These are phyloP conservation scores for Drosophila funebris DNA, from an alignment of 1,140 invertebrate genomes.

Conservation along the genomic window DNA sequence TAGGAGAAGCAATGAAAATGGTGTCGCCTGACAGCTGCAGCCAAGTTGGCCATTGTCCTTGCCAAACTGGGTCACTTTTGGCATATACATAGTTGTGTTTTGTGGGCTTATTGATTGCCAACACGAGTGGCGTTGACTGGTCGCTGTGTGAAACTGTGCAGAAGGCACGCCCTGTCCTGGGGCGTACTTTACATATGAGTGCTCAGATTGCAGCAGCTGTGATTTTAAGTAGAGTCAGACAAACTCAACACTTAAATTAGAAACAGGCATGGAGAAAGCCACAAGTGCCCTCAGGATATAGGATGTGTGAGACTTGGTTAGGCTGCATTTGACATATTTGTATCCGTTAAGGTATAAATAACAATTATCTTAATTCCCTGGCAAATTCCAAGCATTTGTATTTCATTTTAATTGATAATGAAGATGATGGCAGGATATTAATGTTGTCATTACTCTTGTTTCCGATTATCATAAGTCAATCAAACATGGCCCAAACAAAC, in stretches of 20 bases:
- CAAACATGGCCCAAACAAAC: conserved; percentile 39
- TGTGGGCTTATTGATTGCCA: conserved; percentile 63
- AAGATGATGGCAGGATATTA: conserved; percentile 14
- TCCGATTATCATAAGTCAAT: conserved; percentile 61
- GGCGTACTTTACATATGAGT: conserved; percentile 18
- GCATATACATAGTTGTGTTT: conserved; percentile 40
- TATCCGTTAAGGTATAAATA: too few relatives aligned
- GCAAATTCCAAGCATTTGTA: background rate
- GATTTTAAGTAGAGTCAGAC: conserved; percentile 14
- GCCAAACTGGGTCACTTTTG: conserved; percentile 73
- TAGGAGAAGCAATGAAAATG: conserved; percentile 6
- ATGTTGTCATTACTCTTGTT: conserved; percentile 10
- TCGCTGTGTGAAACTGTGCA: conserved; percentile 22
- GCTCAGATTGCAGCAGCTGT: conserved; percentile 11
- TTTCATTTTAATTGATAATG: conserved; percentile 39
- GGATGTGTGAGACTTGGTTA: background rate
- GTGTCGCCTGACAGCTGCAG: conserved; percentile 59
- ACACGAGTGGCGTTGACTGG: conserved; percentile 29
- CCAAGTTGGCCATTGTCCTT: conserved; percentile 45
- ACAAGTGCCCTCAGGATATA: conserved; percentile 3
- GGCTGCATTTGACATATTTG: conserved; percentile 24
- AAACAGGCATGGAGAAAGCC: conserved; percentile 8
- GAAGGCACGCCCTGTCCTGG: conserved; percentile 12
- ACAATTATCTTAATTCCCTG: conserved; percentile 4
- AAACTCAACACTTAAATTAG: conserved; percentile 20